A percentile compares a stretch with the other conserved stretches of the same genome.
These are phyloP conservation scores for Phrynocephalus vlangalii DNA, from an alignment of 2,797 vertebrate species.

Conservation along the genomic window DNA sequence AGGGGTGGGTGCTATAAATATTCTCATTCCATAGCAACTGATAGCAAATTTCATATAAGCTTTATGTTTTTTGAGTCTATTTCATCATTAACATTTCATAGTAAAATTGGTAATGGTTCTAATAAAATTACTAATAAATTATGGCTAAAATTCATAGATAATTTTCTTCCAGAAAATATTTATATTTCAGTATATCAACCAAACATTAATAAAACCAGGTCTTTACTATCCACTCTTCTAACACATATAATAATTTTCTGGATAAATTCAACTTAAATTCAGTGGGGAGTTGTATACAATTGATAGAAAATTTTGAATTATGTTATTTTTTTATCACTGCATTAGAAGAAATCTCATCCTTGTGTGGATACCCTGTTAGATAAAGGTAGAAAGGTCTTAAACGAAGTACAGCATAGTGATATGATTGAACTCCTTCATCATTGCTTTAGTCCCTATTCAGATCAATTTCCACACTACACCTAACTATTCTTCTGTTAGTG, in stretches of 20 bases:
- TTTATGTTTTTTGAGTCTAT: not conserved
- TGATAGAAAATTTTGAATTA: not conserved
- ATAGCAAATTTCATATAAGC: not conserved
- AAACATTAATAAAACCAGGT: conserved; percentile 7
- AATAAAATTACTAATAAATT: conserved; percentile 16
- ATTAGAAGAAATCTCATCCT: not conserved
- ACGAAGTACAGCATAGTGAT: not conserved
- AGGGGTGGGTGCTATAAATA: no score
- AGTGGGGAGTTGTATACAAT: not conserved
- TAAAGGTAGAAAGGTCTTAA: not conserved
- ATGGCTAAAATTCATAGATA: not conserved
- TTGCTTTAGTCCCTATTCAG: not conserved
- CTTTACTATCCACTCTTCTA: not conserved
- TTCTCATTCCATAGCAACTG: no score
- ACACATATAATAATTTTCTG: not conserved
- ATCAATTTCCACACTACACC: not conserved
- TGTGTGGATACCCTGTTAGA: not conserved
- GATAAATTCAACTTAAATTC: not conserved
- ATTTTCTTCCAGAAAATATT: conserved; percentile 4
- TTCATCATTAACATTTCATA: not conserved
- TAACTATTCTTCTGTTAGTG: not conserved
- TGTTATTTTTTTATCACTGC: not conserved
- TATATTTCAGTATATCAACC: not conserved
- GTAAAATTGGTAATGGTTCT: conserved; percentile 6
- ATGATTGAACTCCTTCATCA: not conserved